phyloP scores from a whole-genome alignment of 2,113 vertebrate species.

The Elanus axillaris region DNA sequence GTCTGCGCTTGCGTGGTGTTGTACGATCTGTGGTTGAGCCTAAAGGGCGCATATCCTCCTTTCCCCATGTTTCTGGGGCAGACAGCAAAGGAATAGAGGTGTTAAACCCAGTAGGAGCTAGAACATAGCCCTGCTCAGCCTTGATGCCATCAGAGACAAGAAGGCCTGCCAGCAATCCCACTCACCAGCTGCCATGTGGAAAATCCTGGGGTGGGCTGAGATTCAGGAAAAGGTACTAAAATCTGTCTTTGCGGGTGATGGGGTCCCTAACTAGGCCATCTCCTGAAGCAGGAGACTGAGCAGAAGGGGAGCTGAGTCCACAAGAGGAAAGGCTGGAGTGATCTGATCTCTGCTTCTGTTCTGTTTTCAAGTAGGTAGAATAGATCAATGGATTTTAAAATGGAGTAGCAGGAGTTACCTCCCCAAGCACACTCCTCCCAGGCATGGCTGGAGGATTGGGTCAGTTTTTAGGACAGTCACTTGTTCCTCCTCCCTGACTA shows the following conservation, averaged over 20 bases:
- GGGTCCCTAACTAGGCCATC: slow-evolving; percentile 2
- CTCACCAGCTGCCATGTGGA: slow-evolving; percentile 35
- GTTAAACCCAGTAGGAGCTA: slow-evolving; percentile 29
- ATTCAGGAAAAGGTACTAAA: not conserved
- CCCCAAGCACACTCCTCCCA: not conserved
- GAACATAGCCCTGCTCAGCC: slow-evolving; percentile 12
- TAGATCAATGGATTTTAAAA: not conserved
- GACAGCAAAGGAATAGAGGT: not conserved
- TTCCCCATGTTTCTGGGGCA: not conserved
- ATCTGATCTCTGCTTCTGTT: not conserved
- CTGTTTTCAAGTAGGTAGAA: not conserved
- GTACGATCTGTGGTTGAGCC: not conserved
- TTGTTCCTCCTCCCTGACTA: not conserved
- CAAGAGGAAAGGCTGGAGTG: not conserved
- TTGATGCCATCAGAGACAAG: not conserved
- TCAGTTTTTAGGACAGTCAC: not conserved
- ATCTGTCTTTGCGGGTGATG: not conserved
- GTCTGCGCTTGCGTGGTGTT: not conserved
- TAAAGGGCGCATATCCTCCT: not conserved
- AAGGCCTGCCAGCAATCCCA: slow-evolving; percentile 50
- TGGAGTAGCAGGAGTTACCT: not conserved
- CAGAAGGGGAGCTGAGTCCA: not conserved
- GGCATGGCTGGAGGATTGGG: not conserved
- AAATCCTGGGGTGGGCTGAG: not conserved
- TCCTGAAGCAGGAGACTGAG: not conserved